Conservation (phyloP, 2,797 vertebrate genomes). For the Aulostomus chinensis region DNA sequence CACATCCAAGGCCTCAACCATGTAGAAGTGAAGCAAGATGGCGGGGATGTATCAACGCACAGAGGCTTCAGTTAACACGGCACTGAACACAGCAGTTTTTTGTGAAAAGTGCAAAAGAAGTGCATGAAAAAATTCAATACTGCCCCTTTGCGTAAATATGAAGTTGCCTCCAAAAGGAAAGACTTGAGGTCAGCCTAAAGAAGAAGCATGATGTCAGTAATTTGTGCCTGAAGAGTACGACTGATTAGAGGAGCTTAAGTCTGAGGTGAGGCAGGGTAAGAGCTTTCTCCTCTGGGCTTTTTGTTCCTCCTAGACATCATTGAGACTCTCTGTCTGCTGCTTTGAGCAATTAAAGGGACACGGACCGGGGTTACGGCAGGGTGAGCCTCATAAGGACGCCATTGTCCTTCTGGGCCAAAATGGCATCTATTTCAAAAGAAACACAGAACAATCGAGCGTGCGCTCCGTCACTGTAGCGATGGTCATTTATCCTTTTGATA, state of each 20-base stretch:
- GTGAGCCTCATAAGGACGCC: slow-evolving; percentile 37
- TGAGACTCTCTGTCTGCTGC: slow-evolving; percentile 30
- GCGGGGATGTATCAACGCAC: too few relatives aligned
- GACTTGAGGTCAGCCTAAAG: too few relatives aligned
- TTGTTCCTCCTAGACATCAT: slow-evolving; percentile 59
- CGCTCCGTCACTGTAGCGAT: neutral
- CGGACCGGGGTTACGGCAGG: slow-evolving; percentile 17
- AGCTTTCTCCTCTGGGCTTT: slow-evolving; percentile 45
- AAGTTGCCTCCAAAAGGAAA: too few relatives aligned
- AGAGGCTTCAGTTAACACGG: too few relatives aligned
- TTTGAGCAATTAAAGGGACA: slow-evolving; percentile 38
- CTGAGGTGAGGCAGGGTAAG: slow-evolving; percentile 55
- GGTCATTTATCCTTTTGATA: neutral
- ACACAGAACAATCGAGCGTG: neutral
- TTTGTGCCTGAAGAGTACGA: slow-evolving; percentile 52
- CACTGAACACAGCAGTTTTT: too few relatives aligned
- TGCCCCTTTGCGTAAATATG: too few relatives aligned
- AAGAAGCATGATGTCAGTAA: too few relatives aligned
- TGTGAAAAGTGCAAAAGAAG: too few relatives aligned
- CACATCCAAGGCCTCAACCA: too few relatives aligned
- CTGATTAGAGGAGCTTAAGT: slow-evolving; percentile 72
- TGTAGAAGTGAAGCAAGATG: too few relatives aligned
- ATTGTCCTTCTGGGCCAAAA: slow-evolving; percentile 40
- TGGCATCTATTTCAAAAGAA: slow-evolving; percentile 7
- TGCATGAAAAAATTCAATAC: too few relatives aligned